Evolutionary conservation across 2,888 invertebrate species (phyloP), one percentile per base, ranked within the genome.

Genomic region (Acrobasis repandana): DNA sequence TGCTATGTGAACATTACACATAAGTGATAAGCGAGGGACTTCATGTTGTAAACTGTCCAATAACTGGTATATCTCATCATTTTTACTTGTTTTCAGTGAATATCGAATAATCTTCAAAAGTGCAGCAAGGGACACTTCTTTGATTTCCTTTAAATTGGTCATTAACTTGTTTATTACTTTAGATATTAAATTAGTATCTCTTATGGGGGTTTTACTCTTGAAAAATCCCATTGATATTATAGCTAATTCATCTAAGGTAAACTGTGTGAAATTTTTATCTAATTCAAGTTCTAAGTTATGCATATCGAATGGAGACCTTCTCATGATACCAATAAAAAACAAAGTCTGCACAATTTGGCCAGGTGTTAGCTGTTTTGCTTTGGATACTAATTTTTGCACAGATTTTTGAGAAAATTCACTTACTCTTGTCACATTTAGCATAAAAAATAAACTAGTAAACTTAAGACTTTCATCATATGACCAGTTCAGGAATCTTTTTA

Each of bases 201-300:
- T 92, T 56, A 97, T 90, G 15, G 90, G 93, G 1, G 94, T 95
- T 84, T 94, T 93, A 15, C 94, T 95, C 87, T 96, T 96, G 73
- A 97, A 97, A 79, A 95, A 96, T 0, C 95, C 96, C 94, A 96
- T 94, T 5, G 95, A 93, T 69, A 95, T 93, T 14, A 97, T 93
- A 11, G 94, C 95, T 62, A 96, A 80, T 76, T 97, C 96, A 67
- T 95, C 93, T 8, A 95, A 69, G 20, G 87, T 91, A 76, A 96
- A 93, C 28, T 93, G 75, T 9, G 93, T 73, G n/a, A 95, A 86
- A 60, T 85, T 82, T 4, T 90, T 76, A 36, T 90, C 81, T 60
- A 95, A 72, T 49, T 90, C 88, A 56, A 93, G 77, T 85, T 96
- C 96, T 59, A 95, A 88, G 69, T 95, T 94, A 68, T 95, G 95